A percentile compares a stretch with the other conserved stretches of the same genome.
These are phyloP conservation scores for Laupala kohalensis DNA, from an alignment of 1,140 invertebrate genomes.

Conservation along the genomic window DNA sequence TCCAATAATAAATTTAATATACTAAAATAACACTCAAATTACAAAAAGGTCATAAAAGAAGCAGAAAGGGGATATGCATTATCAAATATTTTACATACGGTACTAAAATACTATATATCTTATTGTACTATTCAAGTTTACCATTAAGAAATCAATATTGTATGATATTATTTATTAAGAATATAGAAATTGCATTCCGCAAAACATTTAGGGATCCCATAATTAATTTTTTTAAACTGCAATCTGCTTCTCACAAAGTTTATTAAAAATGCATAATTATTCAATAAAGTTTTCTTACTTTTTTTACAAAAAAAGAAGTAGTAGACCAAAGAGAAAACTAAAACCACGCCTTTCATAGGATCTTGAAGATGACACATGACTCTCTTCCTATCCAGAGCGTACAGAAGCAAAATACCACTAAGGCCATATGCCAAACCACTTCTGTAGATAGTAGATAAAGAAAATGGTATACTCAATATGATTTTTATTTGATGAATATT, in stretches of 20 bases:
- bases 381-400: constrained; percentile 28
- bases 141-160: too few species aligned
- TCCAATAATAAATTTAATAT: background rate
- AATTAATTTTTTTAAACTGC: too few species aligned
- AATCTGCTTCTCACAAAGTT: background rate
- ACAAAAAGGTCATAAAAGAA: too few species aligned
- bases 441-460: constrained; percentile 13
- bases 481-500: background rate
- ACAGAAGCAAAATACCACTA: constrained; percentile 18
- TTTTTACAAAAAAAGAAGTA: constrained; percentile 46
- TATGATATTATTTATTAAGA: too few species aligned
- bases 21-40: too few species aligned
- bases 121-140: too few species aligned
- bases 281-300: constrained; percentile 28
- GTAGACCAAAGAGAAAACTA: constrained; percentile 41
- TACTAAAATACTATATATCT: too few species aligned
- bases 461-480: constrained; percentile 14
- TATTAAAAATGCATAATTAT: background rate
- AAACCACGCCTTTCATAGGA: constrained; percentile 40
- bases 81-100: too few species aligned
- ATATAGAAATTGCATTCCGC: too few species aligned
- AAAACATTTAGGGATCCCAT: too few species aligned
- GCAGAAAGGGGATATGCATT: too few species aligned
- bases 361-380: constrained; percentile 46
- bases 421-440: constrained; percentile 18